phyloP scores from a whole-genome alignment of 2,888 invertebrate species.

The Mamestra brassicae region DNA sequence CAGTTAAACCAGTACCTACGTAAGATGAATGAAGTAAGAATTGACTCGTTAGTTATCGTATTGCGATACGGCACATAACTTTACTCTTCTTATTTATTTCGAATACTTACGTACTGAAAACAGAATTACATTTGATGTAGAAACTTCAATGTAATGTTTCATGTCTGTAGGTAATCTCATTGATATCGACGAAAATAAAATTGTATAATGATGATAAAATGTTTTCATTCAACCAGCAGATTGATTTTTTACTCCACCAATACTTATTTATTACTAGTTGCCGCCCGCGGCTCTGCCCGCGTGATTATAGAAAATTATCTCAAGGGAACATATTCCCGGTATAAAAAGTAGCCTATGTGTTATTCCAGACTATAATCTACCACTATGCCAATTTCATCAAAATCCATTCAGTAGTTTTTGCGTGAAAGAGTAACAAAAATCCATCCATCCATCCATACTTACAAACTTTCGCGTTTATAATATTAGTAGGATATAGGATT shows the following conservation, averaged over 20 bases:
- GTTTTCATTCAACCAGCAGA: not conserved
- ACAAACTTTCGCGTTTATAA: too few relatives aligned
- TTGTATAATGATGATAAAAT: not conserved
- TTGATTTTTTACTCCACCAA: not conserved
- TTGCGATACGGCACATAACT: not conserved
- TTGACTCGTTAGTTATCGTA: not conserved
- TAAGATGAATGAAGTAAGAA: not conserved
- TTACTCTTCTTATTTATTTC: conserved; percentile 1
- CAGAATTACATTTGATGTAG: not conserved
- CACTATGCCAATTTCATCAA: too few relatives aligned
- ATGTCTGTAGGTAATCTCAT: not conserved
- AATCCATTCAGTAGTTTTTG: too few relatives aligned
- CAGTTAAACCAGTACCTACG: not conserved
- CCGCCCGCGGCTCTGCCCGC: too few relatives aligned
- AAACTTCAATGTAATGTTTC: not conserved
- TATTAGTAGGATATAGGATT: too few relatives aligned
- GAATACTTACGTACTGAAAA: not conserved
- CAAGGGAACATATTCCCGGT: too few relatives aligned
- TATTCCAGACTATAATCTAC: too few relatives aligned
- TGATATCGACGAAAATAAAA: not conserved
- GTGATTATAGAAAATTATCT: too few relatives aligned
- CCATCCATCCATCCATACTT: too few relatives aligned
- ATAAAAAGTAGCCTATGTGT: too few relatives aligned
- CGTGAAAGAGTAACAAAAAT: too few relatives aligned
- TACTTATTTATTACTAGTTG: too few relatives aligned